Conservation (phyloP, 2,888 invertebrate species). For the Gerris lacustris region DNA sequence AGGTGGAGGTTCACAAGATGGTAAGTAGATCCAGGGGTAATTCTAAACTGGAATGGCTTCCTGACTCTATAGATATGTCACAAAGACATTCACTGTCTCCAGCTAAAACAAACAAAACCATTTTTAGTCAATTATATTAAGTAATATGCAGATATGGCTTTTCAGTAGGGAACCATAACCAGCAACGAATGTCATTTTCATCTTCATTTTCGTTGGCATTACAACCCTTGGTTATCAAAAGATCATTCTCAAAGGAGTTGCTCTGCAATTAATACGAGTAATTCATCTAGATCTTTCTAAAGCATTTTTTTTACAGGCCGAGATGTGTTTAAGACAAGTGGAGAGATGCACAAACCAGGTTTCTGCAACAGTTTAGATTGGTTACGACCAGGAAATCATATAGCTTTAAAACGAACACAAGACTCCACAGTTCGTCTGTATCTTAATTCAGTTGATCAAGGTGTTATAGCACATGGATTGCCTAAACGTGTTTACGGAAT, state of each 20-base stretch:
- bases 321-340: slow-evolving; percentile 52
- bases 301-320: slow-evolving; percentile 40
- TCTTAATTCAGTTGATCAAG: slow-evolving; percentile 71
- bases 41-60: not conserved
- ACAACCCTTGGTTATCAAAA: no score
- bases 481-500: slow-evolving; percentile 75
- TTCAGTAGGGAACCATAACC: no score
- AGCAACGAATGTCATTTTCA: no score
- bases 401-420: slow-evolving; percentile 59
- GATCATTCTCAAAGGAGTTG: no score
- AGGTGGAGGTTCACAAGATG: slow-evolving; percentile 34
- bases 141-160: no score
- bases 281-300: no score
- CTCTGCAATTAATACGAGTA: no score
- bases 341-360: slow-evolving; percentile 51
- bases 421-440: slow-evolving; percentile 60
- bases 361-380: slow-evolving; percentile 65
- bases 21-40: not conserved
- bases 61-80: not conserved
- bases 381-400: slow-evolving; percentile 64
- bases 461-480: slow-evolving; percentile 59
- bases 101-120: no score
- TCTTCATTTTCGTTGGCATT: no score
- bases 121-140: no score
- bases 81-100: not conserved